Evolutionary conservation across 1,140 invertebrate species (phyloP).

Genomic region (Trinorchestia longiramus): DNA sequence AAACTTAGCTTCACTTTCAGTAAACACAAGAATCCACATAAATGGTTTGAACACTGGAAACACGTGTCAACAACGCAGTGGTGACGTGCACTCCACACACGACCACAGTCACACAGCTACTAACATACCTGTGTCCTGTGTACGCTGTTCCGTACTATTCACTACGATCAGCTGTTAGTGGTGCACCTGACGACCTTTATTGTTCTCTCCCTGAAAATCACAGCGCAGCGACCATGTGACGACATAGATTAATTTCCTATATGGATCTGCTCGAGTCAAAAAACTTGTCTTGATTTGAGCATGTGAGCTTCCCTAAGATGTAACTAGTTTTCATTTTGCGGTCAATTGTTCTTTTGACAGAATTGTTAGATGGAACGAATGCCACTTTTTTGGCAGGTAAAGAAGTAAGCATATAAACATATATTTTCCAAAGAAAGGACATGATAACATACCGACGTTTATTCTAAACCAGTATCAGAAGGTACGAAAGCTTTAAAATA

Average conservation of each 20-base stretch:
- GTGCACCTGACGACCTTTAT: neutral
- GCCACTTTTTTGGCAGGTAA: too few species aligned
- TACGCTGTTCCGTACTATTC: neutral
- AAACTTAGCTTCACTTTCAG: neutral
- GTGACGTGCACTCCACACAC: neutral
- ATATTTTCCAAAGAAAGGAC: too few species aligned
- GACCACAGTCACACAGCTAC: neutral
- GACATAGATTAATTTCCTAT: neutral
- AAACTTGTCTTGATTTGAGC: too few species aligned
- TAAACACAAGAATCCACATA: neutral
- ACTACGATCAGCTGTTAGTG: neutral
- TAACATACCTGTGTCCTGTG: neutral
- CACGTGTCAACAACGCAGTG: neutral
- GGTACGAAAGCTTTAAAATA: too few species aligned
- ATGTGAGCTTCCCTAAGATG: too few species aligned
- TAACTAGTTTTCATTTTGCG: too few species aligned
- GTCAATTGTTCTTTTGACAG: too few species aligned
- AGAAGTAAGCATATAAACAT: too few species aligned
- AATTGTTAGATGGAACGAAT: too few species aligned
- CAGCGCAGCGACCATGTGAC: neutral
- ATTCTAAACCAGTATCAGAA: too few species aligned
- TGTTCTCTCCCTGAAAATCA: neutral
- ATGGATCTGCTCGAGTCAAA: neutral
- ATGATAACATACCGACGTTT: too few species aligned
- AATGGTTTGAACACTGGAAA: neutral